Conservation (phyloP, 2,797 vertebrate genomes). For the Leucoraja ocellata region DNA sequence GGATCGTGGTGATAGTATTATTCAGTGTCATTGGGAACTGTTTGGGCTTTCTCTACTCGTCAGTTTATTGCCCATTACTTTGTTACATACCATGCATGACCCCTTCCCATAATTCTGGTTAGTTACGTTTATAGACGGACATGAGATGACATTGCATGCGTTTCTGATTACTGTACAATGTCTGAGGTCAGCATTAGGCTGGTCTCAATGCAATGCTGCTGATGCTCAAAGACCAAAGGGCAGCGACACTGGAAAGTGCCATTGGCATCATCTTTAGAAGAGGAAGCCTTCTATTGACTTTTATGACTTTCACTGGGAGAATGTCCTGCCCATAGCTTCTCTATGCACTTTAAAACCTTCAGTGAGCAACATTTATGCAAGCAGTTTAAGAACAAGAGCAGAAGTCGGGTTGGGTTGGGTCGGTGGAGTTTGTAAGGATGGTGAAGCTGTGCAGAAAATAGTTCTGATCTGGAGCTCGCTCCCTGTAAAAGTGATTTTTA, state of each 20-base stretch:
- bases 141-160: neutral
- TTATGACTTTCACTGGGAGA: neutral
- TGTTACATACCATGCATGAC: neutral
- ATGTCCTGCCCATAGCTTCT: neutral
- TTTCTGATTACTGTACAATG: neutral
- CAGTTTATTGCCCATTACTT: neutral
- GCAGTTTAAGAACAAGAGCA: too few species aligned
- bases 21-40: neutral
- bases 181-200: neutral
- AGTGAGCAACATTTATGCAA: too few species aligned
- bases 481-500: too few species aligned
- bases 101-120: neutral
- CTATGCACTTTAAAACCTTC: neutral
- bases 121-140: neutral
- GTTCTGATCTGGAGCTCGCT: too few species aligned
- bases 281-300: neutral
- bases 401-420: too few species aligned
- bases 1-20: neutral
- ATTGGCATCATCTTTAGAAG: neutral
- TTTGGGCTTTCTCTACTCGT: neutral
- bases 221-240: neutral
- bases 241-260: neutral
- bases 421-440: too few species aligned
- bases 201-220: neutral
- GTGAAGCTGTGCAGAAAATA: too few species aligned